Base-by-base conservation (phyloP, 2,113 vertebrate species). In the Lagopus muta region DNA sequence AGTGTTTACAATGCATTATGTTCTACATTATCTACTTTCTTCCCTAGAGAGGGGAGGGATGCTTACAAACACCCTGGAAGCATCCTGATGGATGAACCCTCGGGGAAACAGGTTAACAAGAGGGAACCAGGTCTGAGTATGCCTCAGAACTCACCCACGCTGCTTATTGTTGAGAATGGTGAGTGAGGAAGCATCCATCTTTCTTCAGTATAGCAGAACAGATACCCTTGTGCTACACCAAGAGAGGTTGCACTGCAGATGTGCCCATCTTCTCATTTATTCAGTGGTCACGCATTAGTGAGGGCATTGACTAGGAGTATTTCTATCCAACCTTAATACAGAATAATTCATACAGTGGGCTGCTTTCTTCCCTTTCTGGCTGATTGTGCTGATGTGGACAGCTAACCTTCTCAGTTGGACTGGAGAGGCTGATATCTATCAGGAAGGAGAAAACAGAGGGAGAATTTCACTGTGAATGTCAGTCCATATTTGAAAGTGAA, bases 401-500 rank as follows among this genome's bases (percentile, higher is more conserved):
- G n/a, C 9, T 81, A 88, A 86, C 38, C 25, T 57, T 67, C 28
- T 12, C 82, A 45, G 55, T 57, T 32, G 52, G 40, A 67, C 9
- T 36, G 36, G 81, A 54, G 19, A 32, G 57, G 52, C 19, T 77
- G 82, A 65, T 75, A 81, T 48, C 58, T 83, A 75, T 40, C 40
- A 79, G 85, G 57, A 27, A 43, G 83, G 36, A 91, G 61, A 64
- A 69, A 91, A 65, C 47, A 88, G 72, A 61, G 43, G 82, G 48
- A 66, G 57, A 95, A 92, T 91, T 61, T 88, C 76, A 45, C 79
- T 78, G 73, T 69, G 82, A 81, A 83, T 90, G 83, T 88, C 55
- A 25, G 79, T 74, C 93, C 57, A 32, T 64, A 93, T 86, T 45
- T 90, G 93, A 81, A 92, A 95, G 89, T 48, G 76, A 79, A 86